A percentile compares a stretch with the other conserved stretches of the same genome.
These are phyloP conservation scores for Chironomus tepperi DNA, from an alignment of 1,140 invertebrate species.

Conservation along the genomic window DNA sequence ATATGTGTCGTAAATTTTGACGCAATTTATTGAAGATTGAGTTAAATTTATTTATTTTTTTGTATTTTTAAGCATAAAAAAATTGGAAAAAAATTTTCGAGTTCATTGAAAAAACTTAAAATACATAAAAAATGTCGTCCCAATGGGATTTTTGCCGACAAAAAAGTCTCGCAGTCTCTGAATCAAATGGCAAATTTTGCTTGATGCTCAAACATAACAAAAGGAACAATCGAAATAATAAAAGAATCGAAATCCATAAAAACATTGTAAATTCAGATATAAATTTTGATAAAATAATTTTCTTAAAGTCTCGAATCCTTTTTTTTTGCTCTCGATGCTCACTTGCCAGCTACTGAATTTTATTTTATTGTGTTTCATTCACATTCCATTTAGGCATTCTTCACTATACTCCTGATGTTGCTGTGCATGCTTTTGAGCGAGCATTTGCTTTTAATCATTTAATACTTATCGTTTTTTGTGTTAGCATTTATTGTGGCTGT, in stretches of 20 bases:
- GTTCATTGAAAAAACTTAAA: not conserved
- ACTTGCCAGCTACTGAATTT: conserved; percentile 22
- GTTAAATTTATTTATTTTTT: too few species aligned
- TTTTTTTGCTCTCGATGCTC: not conserved
- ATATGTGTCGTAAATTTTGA: conserved; percentile 5
- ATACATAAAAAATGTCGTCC: not conserved
- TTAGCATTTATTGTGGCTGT: too few species aligned
- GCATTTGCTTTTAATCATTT: too few species aligned
- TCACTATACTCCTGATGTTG: too few species aligned
- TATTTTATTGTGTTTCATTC: conserved; percentile 18
- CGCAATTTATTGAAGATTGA: too few species aligned
- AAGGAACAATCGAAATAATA: conserved; percentile 3
- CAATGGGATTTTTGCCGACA: not conserved
- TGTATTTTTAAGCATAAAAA: not conserved
- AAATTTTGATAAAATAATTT: conserved; percentile 22
- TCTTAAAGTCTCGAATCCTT: not conserved
- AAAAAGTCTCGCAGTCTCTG: conserved; percentile 8
- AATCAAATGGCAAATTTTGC: conserved; percentile 18
- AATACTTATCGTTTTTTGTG: too few species aligned
- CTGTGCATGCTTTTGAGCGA: too few species aligned
- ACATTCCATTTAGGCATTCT: not conserved
- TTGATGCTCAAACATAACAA: not conserved
- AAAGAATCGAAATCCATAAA: not conserved
- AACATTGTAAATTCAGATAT: not conserved
- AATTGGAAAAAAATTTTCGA: not conserved